Evolutionary conservation across 30 jellyfish, hydroid and myxozoan genomes (phyloP).

Genomic region (Aurelia coerulea): DNA sequence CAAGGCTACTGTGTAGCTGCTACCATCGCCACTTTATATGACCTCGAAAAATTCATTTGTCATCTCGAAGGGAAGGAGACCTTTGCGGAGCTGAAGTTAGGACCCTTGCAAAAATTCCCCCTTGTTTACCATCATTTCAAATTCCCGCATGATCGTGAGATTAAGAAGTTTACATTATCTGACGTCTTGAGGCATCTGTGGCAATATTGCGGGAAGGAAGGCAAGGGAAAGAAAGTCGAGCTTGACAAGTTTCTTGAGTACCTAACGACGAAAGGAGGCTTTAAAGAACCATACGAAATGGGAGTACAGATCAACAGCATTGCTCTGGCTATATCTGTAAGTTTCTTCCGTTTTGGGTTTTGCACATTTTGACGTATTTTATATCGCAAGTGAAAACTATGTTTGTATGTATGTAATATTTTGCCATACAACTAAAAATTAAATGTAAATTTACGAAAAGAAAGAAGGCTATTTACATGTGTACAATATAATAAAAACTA

Average conservation of each 20-base stretch:
- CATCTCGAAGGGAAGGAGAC: slow-evolving; percentile 41
- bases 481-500: no score
- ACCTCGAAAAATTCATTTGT: slow-evolving; percentile 74
- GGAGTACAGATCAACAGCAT: slow-evolving; percentile 75
- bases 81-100: slow-evolving; percentile 75
- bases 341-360: neutral
- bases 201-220: slow-evolving; percentile 51
- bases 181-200: slow-evolving; percentile 54
- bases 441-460: no score
- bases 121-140: slow-evolving; percentile 64
- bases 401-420: no score
- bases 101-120: slow-evolving; percentile 87
- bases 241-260: slow-evolving; percentile 56
- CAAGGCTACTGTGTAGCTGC: slow-evolving; percentile 59
- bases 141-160: slow-evolving; percentile 74
- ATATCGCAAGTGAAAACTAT: neutral
- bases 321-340: slow-evolving; percentile 71
- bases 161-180: slow-evolving; percentile 33
- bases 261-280: slow-evolving; percentile 41
- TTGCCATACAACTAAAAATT: no score
- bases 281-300: slow-evolving; percentile 52
- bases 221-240: slow-evolving; percentile 42
- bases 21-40: slow-evolving; percentile 65
- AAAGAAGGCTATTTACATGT: no score
- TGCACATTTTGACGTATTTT: neutral